Percentiles rank a stretch among this genome's conserved stretches.
Conservation (phyloP, 1,140 invertebrate species). For the Polypedilum vanderplanki region DNA sequence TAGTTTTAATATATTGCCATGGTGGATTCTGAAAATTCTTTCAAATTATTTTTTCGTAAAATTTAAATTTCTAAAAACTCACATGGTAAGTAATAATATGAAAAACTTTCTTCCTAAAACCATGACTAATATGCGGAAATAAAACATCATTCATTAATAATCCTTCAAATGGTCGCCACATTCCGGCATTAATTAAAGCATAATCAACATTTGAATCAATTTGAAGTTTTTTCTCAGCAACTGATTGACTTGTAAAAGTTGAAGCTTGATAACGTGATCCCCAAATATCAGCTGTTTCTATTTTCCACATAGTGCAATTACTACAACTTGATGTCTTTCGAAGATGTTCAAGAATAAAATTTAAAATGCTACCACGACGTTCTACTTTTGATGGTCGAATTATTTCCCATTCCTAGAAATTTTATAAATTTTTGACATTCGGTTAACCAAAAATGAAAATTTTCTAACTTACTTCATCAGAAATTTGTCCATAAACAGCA, state of each 20-base stretch:
- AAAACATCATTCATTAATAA: conserved; percentile 58
- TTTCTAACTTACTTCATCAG: conserved; percentile 50
- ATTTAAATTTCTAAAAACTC: too few relatives aligned
- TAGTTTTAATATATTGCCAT: conserved; percentile 64
- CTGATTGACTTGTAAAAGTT: neutral
- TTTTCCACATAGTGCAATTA: conserved; percentile 57
- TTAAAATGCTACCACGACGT: conserved; percentile 53
- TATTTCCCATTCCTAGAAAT: conserved; percentile 59
- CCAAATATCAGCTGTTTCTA: conserved; percentile 62
- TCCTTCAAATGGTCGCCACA: conserved; percentile 65
- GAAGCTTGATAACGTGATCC: conserved; percentile 42
- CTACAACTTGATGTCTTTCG: conserved; percentile 50
- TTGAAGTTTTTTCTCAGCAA: neutral
- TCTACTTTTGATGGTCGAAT: conserved; percentile 61
- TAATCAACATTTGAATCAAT: conserved; percentile 33
- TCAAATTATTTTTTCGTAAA: too few relatives aligned
- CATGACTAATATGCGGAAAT: conserved; percentile 70
- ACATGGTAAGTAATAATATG: conserved; percentile 64
- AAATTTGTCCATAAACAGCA: conserved; percentile 61
- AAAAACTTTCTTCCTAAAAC: conserved; percentile 65
- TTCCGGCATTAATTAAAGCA: conserved; percentile 56
- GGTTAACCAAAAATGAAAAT: too few relatives aligned
- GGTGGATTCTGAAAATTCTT: conserved; percentile 64
- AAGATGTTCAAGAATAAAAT: conserved; percentile 51
- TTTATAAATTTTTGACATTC: neutral